Conservation (phyloP, 2,797 vertebrate species). For the Nasua narica region DNA sequence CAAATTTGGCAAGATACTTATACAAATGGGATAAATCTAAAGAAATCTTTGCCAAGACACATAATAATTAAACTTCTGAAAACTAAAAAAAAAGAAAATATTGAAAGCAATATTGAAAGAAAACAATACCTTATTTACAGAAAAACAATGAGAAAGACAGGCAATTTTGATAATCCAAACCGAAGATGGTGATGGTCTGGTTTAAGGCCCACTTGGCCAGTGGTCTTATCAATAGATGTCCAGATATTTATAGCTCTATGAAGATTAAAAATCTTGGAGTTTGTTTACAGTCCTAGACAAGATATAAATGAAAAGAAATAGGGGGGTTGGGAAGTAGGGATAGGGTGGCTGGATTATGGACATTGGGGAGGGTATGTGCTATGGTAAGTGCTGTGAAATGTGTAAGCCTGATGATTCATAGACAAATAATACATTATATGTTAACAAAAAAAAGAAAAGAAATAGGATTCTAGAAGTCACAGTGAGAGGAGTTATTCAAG, state of each 20-base stretch:
- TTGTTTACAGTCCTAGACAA: background rate
- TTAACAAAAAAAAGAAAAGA: background rate
- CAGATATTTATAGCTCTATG: background rate
- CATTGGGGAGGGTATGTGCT: too few relatives aligned
- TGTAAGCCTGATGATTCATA: too few relatives aligned
- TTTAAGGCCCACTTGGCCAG: background rate
- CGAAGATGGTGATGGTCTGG: background rate
- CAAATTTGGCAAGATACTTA: background rate
- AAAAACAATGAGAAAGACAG: background rate
- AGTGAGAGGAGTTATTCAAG: background rate
- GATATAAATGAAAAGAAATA: background rate
- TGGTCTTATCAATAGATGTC: background rate
- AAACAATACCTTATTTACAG: background rate
- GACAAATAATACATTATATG: too few relatives aligned
- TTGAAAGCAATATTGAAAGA: background rate
- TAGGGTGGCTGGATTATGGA: too few relatives aligned
- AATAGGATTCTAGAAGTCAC: background rate
- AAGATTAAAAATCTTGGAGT: background rate
- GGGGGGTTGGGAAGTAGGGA: too few relatives aligned
- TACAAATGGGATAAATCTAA: background rate
- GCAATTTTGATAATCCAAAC: background rate
- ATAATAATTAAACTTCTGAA: background rate
- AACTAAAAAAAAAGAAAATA: background rate
- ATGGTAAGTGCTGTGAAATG: too few relatives aligned
- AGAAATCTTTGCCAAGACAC: background rate